A percentile compares a stretch with the other conserved stretches of the same genome.
These are phyloP conservation scores for Brachymystax lenok DNA, from an alignment of 2,797 vertebrate species.

Conservation along the genomic window DNA sequence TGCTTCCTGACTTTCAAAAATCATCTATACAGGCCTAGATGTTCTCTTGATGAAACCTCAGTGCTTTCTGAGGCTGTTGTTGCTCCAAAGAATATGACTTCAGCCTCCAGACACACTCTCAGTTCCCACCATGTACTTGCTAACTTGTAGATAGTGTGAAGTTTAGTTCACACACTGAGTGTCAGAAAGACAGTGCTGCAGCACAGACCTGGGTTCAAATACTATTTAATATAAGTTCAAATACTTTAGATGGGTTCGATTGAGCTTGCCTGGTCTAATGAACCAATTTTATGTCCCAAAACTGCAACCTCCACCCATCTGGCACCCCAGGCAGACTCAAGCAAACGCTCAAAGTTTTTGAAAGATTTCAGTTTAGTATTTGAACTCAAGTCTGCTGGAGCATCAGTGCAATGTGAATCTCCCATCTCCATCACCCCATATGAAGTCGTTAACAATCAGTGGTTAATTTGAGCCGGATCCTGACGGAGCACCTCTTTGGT, in stretches of 20 bases:
- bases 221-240: not conserved
- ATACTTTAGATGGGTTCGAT: not conserved
- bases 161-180: constrained; percentile 10
- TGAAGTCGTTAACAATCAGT: too few species aligned
- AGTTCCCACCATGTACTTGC: constrained; percentile 12
- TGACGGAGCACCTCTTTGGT: too few species aligned
- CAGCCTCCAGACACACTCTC: constrained; percentile 4
- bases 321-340: not conserved
- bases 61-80: not conserved
- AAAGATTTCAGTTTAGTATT: not conserved
- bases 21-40: not conserved
- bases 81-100: not conserved
- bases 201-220: not conserved
- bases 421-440: not conserved
- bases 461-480: too few species aligned
- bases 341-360: too few species aligned
- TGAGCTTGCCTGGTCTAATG: not conserved
- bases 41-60: not conserved
- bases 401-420: not conserved
- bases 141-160: constrained; percentile 4
- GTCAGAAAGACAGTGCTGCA: not conserved
- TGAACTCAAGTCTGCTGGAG: not conserved
- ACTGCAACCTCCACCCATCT: not conserved
- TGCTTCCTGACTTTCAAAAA: not conserved
- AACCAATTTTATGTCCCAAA: not conserved